A percentile compares a stretch with the other conserved stretches of the same genome.
Evolutionary conservation across 2,888 invertebrate genomes (phyloP).

Genomic region (Apamea crenata): DNA sequence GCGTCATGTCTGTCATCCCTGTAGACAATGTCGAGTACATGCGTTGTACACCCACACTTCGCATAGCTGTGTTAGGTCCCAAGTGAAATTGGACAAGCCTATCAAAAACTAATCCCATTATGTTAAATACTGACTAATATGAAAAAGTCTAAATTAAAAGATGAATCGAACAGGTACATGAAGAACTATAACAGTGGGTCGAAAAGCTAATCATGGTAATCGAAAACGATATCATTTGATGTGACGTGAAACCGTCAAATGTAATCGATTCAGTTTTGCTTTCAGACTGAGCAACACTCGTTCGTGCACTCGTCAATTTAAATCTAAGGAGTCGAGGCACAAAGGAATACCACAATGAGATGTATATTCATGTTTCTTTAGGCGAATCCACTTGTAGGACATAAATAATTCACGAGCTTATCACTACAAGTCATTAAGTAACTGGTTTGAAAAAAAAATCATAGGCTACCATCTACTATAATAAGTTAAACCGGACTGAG

Average conservation of each 20-base stretch:
- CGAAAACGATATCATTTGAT: slow-evolving; percentile 35
- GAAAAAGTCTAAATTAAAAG: neutral
- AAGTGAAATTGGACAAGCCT: slow-evolving; percentile 23
- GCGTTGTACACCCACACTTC: neutral
- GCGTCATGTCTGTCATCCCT: slow-evolving; percentile 11
- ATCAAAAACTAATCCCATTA: slow-evolving; percentile 32
- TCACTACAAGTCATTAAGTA: slow-evolving; percentile 35
- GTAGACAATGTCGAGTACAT: slow-evolving; percentile 11
- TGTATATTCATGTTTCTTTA: slow-evolving; percentile 35
- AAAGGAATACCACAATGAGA: slow-evolving; percentile 45
- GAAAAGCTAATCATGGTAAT: slow-evolving; percentile 51
- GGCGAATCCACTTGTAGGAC: slow-evolving; percentile 26
- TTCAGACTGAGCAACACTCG: slow-evolving; percentile 21
- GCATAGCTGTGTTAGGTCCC: slow-evolving; percentile 23
- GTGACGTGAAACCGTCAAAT: slow-evolving; percentile 33
- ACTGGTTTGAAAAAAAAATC: slow-evolving; percentile 42
- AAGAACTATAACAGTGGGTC: slow-evolving; percentile 29
- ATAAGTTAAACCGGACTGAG: slow-evolving; percentile 23
- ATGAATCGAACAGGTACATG: slow-evolving; percentile 6
- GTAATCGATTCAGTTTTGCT: slow-evolving; percentile 52
- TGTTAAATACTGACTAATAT: slow-evolving; percentile 4
- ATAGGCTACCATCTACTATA: slow-evolving; percentile 14
- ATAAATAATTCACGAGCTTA: slow-evolving; percentile 48
- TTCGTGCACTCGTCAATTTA: slow-evolving; percentile 50
- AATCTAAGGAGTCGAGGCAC: slow-evolving; percentile 31